phyloP scores from a whole-genome alignment of 2,113 vertebrate genomes.

The Cyprinodon brontotheroides region DNA sequence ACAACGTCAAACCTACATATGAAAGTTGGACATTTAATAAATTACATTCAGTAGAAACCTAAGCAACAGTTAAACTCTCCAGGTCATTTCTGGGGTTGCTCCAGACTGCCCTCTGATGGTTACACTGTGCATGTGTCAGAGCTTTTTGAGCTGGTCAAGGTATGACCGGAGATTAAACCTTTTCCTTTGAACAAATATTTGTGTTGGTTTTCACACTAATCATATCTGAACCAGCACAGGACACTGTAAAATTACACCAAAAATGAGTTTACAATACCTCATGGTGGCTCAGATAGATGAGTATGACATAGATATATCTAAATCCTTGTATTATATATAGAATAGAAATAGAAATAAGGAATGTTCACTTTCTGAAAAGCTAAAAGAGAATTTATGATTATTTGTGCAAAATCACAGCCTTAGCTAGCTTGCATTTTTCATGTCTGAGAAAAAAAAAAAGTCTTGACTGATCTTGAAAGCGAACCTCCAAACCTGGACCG shows the following conservation, averaged over 20 bases:
- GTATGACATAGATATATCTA: background rate
- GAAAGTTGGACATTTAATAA: conserved; percentile 40
- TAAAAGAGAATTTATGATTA: conserved; percentile 24
- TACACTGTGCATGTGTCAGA: background rate
- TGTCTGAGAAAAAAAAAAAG: conserved; percentile 13
- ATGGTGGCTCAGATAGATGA: too few relatives aligned
- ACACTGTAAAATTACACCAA: too few relatives aligned
- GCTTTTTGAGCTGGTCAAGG: conserved; percentile 15
- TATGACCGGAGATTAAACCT: conserved; percentile 4
- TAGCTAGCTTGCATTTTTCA: conserved; percentile 50
- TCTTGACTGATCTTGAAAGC: background rate
- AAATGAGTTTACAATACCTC: too few relatives aligned
- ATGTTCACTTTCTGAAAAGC: conserved; percentile 38
- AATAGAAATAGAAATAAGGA: conserved; percentile 13
- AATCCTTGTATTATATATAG: conserved; percentile 3
- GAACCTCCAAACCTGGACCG: background rate
- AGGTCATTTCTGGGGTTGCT: conserved; percentile 12
- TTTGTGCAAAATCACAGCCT: conserved; percentile 65
- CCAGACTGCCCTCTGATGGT: conserved; percentile 21
- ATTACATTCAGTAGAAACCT: conserved; percentile 53
- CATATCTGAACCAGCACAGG: too few relatives aligned
- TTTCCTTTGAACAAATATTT: background rate
- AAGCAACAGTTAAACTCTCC: background rate
- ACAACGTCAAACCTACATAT: conserved; percentile 16
- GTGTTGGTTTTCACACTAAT: too few relatives aligned